Evolutionary conservation across 2,113 vertebrate genomes (phyloP).

Genomic region (Nycticorax nycticorax): DNA sequence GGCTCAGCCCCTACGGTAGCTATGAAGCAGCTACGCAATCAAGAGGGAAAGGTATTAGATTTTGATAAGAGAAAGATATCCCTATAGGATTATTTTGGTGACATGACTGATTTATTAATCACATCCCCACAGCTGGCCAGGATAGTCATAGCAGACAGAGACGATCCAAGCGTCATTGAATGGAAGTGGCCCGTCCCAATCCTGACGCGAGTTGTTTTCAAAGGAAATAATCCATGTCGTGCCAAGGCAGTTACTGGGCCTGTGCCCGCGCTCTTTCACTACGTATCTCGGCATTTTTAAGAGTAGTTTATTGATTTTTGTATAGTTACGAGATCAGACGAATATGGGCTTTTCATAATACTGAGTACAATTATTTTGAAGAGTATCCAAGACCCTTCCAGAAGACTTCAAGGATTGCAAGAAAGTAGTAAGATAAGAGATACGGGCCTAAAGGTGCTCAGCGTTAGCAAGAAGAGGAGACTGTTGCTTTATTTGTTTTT

Average conservation of each 20-base stretch:
- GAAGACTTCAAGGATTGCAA: not conserved
- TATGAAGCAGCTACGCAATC: slow-evolving; percentile 9
- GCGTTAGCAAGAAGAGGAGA: not conserved
- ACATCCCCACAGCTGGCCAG: not conserved
- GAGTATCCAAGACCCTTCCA: not conserved
- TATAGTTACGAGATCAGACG: not conserved
- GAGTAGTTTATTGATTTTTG: not conserved
- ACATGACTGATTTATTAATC: slow-evolving; percentile 6
- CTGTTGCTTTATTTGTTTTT: not conserved
- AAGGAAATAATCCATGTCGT: not conserved
- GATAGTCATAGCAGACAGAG: not conserved
- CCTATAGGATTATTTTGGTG: not conserved
- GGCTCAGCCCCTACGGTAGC: not conserved
- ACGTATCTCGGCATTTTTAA: not conserved
- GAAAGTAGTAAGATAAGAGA: not conserved
- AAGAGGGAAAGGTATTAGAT: not conserved
- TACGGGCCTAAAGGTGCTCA: not conserved
- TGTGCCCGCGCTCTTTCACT: not conserved
- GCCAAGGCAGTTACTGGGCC: not conserved
- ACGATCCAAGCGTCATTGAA: not conserved
- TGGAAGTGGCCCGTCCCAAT: not conserved
- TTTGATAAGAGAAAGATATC: slow-evolving; percentile 3
- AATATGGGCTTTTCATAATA: not conserved
- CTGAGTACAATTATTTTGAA: not conserved
- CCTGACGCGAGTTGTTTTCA: not conserved